These are phyloP conservation scores for Phylloscopus whistleri DNA, from an alignment of 2,113 vertebrate genomes.

Conservation along the genomic window DNA sequence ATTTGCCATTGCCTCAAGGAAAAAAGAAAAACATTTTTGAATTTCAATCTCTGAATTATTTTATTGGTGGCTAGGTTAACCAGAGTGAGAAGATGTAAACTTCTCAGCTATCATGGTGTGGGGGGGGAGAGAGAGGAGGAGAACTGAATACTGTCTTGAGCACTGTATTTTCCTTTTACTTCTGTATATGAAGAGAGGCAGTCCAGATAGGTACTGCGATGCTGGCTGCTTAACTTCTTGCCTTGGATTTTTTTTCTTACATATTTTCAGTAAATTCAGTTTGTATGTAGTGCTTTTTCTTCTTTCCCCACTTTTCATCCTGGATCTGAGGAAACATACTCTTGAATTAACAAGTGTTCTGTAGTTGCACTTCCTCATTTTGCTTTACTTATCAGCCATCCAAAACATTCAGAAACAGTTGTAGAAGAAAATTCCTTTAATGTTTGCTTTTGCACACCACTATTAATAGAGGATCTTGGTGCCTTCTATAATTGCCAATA, in stretches of 20 bases:
- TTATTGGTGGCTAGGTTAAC: neutral
- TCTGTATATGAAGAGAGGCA: neutral
- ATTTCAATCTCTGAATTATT: neutral
- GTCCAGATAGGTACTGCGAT: neutral
- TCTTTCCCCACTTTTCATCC: neutral
- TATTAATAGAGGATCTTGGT: neutral
- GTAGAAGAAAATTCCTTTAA: neutral
- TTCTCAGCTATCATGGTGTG: neutral
- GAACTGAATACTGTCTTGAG: neutral
- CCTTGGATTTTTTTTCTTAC: neutral
- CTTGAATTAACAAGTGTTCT: neutral
- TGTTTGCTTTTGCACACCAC: neutral
- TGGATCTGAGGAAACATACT: neutral
- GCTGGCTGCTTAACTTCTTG: neutral
- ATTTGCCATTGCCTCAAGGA: neutral
- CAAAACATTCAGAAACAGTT: neutral
- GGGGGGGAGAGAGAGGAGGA: neutral
- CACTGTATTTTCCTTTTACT: neutral
- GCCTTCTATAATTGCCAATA: neutral
- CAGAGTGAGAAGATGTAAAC: neutral
- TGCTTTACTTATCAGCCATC: neutral
- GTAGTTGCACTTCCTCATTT: slow-evolving; percentile 1
- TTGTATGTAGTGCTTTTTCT: neutral
- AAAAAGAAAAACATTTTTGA: neutral
- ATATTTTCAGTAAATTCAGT: neutral